These are phyloP conservation scores for Salvator merianae DNA, from an alignment of 2,113 vertebrate genomes.

Conservation along the genomic window DNA sequence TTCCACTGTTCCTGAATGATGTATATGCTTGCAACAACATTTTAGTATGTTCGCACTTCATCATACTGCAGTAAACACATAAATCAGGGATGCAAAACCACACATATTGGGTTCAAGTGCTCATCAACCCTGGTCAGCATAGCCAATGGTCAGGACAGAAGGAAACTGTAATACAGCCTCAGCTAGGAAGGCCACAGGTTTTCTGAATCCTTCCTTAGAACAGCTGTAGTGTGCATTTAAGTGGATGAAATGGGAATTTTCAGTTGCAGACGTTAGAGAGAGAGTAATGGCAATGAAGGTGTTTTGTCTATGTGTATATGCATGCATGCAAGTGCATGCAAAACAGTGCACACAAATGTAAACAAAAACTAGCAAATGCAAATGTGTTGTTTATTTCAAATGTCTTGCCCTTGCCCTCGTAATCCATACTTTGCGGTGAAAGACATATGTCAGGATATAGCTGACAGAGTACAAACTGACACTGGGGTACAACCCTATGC, in stretches of 20 bases:
- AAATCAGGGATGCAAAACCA: too few relatives aligned
- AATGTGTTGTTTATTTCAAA: too few relatives aligned
- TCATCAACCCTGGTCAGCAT: neutral
- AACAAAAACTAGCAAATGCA: too few relatives aligned
- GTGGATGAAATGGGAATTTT: neutral
- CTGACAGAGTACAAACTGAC: neutral
- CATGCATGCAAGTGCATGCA: neutral
- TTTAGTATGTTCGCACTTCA: neutral
- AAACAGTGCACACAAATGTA: neutral
- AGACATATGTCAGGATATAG: neutral
- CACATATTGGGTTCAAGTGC: too few relatives aligned
- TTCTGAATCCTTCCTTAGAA: neutral
- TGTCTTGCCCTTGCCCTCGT: neutral
- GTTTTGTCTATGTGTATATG: neutral
- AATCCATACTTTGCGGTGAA: neutral
- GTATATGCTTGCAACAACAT: too few relatives aligned
- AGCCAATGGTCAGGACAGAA: neutral
- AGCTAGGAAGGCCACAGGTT: too few relatives aligned
- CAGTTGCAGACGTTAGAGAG: neutral
- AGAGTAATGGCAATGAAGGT: neutral
- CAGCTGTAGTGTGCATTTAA: neutral
- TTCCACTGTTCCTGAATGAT: neutral
- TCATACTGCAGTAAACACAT: too few relatives aligned
- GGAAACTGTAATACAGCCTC: too few relatives aligned
- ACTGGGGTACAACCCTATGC: neutral